phyloP scores from a whole-genome alignment of 2,113 vertebrate species.

The Andinoacara biseriatus region DNA sequence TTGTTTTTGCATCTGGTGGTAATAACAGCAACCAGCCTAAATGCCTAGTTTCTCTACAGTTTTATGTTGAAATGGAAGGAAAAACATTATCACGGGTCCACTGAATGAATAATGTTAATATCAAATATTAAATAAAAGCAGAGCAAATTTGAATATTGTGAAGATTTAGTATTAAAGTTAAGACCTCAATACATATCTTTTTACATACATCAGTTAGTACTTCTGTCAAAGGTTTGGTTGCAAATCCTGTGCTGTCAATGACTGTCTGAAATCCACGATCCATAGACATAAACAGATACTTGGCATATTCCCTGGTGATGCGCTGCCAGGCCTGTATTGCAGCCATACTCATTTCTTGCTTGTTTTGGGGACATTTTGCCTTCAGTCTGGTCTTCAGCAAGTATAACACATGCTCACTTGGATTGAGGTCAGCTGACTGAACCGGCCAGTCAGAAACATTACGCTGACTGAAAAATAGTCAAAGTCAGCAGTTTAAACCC shows the following conservation, averaged over 20 bases:
- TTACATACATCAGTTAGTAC: background rate
- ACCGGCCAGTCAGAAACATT: conserved; percentile 30
- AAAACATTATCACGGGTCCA: background rate
- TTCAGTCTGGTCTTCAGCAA: conserved; percentile 54
- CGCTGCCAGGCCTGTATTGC: conserved; percentile 56
- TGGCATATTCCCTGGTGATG: conserved; percentile 47
- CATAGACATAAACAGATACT: conserved; percentile 49
- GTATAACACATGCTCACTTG: conserved; percentile 59
- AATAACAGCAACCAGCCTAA: background rate
- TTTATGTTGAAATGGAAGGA: background rate
- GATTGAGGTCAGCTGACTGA: conserved; percentile 53
- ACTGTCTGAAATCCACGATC: conserved; percentile 29
- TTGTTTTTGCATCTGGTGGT: background rate
- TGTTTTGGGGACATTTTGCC: conserved; percentile 53
- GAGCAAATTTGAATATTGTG: background rate
- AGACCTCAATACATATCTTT: background rate
- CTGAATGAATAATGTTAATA: conserved; percentile 4
- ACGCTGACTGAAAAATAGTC: conserved; percentile 13
- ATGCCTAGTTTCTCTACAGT: background rate
- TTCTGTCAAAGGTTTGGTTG: conserved; percentile 1
- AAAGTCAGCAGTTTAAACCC: conserved; percentile 27
- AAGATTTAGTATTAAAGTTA: conserved; percentile 4
- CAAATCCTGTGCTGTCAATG: conserved; percentile 21
- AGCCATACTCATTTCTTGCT: conserved; percentile 58
- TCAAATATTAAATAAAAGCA: conserved; percentile 2